Evolutionary conservation across 2,888 invertebrate genomes (phyloP).

Genomic region (Itoplectis maculator): DNA sequence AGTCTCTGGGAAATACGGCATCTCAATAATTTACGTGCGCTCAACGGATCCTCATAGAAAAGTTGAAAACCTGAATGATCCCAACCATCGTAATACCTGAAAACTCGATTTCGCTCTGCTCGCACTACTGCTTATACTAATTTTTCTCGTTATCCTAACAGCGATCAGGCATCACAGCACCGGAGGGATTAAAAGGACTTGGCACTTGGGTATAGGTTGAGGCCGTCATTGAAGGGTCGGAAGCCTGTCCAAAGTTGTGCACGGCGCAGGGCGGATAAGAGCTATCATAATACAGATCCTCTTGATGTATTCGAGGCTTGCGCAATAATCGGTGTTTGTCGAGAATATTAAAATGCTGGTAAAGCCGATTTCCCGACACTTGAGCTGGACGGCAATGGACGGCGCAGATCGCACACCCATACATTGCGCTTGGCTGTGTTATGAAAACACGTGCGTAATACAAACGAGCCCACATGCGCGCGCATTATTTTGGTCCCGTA

Average conservation of each 20-base stretch:
- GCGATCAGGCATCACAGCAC: conserved; percentile 13
- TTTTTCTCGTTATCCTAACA: conserved; percentile 23
- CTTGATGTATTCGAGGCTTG: conserved; percentile 28
- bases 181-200: conserved; percentile 24
- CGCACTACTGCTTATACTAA: background rate
- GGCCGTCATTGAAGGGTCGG: conserved; percentile 8
- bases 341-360: conserved; percentile 38
- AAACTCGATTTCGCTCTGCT: background rate
- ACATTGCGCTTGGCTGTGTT: background rate
- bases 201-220: conserved; percentile 11
- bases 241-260: background rate
- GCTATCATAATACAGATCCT: conserved; percentile 47
- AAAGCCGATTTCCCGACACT: conserved; percentile 18
- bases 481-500: background rate
- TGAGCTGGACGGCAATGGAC: conserved; percentile 15
- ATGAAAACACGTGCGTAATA: conserved; percentile 11
- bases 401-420: background rate
- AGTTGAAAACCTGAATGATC: background rate
- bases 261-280: background rate
- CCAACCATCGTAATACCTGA: background rate
- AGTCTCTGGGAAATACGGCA: no score
- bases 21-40: background rate
- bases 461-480: conserved; percentile 13
- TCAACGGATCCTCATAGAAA: background rate
- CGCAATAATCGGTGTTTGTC: conserved; percentile 50